These are phyloP conservation scores for Diadumene lineata DNA, from an alignment of 92 coral and sea anemone species.

Conservation along the genomic window DNA sequence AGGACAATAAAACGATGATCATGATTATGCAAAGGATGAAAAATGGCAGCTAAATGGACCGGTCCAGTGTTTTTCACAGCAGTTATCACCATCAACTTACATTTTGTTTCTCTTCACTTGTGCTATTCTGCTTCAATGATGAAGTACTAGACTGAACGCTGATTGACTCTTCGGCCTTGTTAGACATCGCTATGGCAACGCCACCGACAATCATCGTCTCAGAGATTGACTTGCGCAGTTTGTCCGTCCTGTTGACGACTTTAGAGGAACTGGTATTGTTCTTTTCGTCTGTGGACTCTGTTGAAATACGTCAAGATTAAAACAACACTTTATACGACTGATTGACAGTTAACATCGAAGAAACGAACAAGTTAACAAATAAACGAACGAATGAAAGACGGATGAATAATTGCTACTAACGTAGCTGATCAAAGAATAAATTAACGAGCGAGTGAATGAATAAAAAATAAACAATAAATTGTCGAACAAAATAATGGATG, in stretches of 20 bases:
- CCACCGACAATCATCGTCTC: constrained; percentile 96
- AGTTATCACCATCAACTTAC: constrained; percentile 14
- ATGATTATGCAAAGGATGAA: no score
- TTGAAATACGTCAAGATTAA: no score
- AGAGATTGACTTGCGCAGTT: constrained; percentile 71
- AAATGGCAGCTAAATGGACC: no score
- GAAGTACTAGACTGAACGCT: constrained; percentile 73
- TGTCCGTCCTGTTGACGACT: constrained; percentile 60
- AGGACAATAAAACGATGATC: no score
- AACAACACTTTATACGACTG: no score
- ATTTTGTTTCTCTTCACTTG: constrained; percentile 28
- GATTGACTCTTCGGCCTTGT: constrained; percentile 52
- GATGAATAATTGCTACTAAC: not conserved
- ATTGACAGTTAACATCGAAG: no score
- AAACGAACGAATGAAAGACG: not conserved
- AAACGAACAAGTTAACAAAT: not conserved
- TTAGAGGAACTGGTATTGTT: constrained; percentile 17
- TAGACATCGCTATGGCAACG: constrained; percentile 81
- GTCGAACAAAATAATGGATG: no score
- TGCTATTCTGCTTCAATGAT: constrained; percentile 43
- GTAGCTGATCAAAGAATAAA: no score
- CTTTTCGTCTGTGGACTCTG: not conserved
- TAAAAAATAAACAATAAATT: no score
- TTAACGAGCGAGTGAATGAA: no score
- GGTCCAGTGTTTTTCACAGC: no score